Conservation (phyloP, 2,797 vertebrate species). For the Sebastes matsubarae region DNA sequence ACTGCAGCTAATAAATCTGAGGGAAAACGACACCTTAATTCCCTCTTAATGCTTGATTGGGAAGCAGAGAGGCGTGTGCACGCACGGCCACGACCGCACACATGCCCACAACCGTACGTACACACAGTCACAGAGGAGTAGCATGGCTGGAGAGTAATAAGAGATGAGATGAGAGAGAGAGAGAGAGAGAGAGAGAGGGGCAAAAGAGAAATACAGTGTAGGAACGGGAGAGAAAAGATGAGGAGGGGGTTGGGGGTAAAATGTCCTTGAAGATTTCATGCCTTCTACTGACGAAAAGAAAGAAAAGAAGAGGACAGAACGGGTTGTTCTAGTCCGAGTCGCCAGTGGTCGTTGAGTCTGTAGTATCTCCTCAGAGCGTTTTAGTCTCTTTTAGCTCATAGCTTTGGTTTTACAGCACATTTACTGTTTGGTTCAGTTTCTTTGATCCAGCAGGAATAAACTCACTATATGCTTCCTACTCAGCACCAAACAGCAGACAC, state of each 20-base stretch:
- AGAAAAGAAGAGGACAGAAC: neutral
- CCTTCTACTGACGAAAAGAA: neutral
- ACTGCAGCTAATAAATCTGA: constrained; percentile 75
- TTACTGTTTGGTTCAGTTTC: neutral
- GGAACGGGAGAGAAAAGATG: neutral
- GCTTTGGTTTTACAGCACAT: neutral
- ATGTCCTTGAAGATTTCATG: constrained; percentile 29
- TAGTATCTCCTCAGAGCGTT: neutral
- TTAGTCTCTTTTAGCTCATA: constrained; percentile 4
- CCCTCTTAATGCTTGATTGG: constrained; percentile 66
- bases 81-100: neutral
- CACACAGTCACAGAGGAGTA: constrained; percentile 23
- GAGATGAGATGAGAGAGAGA: constrained; percentile 22
- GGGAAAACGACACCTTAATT: constrained; percentile 73
- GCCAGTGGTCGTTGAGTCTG: neutral
- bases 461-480: neutral
- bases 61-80: constrained; percentile 41
- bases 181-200: neutral
- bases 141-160: constrained; percentile 30
- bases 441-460: neutral
- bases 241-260: neutral
- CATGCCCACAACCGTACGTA: neutral
- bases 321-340: neutral
- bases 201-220: neutral
- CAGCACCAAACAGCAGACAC: neutral